Base-by-base conservation (phyloP, 2,888 invertebrate genomes). In the Orthosia gothica region DNA sequence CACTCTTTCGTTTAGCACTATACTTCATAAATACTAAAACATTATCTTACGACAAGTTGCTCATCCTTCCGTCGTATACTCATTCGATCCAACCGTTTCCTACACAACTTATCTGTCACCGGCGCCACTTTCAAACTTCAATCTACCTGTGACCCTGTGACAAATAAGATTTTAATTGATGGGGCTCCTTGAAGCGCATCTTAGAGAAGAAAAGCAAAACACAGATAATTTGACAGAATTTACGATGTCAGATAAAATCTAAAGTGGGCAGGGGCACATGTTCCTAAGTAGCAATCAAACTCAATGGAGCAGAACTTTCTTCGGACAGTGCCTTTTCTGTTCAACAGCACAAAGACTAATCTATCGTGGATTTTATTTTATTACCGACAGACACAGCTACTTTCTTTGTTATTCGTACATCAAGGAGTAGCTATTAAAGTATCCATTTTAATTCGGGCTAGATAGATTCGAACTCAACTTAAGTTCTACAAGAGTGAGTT, bases 161-260 rank as follows among this genome's bases (percentile, higher is more conserved):
- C 20, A 15, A 40, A 45, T 12, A 50, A 20, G 1, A 20, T 23
- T 26, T 76, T 58, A 18, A 79, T 50, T 55, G 16, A 55, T 3
- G 26, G 2, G 45, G 26, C 11, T 54, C 47, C 2, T 20, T 81
- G 32, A 80, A 80, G 81, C 52, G n/a, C 32, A 52, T 20, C 40
- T 16, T 26, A 55, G 26, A 45, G 45, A 23, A 45, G 18, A 55
- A 59, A 45, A 59, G 20, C 15, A 20, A 61, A 20, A 7, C 45
- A 3, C 20, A 20, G 26, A 45, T 45, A 54, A 71, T 23, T 47
- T 45, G 15, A 61, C 45, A 49, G 45, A 54, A 77, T 77, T 81
- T 77, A 77, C 81, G 76, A 75, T 55, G 49, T 5, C 40, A n/a
- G 64, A 76, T 77, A 76, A 23, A 75, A 77, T 81, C 76, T 77